phyloP scores from a whole-genome alignment of 2,113 vertebrate genomes.

The Gasterosteus nipponicus region DNA sequence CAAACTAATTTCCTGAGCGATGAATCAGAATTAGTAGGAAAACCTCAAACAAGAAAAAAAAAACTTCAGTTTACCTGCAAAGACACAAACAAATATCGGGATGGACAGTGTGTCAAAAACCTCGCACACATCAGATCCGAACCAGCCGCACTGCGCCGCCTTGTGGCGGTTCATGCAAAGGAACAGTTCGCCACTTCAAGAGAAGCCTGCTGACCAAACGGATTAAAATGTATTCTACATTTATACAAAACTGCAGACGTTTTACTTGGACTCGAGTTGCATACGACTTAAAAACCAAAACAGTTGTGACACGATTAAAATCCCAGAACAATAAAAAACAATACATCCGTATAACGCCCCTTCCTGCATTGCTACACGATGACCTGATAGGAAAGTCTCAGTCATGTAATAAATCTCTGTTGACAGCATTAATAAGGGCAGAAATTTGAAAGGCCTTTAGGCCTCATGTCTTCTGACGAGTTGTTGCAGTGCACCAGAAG shows the following conservation, averaged over 20 bases:
- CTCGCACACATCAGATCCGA: neutral
- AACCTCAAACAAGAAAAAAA: neutral
- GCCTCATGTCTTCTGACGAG: neutral
- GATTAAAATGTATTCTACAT: neutral
- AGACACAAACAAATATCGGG: neutral
- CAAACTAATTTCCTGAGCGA: neutral
- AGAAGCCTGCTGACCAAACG: neutral
- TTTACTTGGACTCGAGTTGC: neutral
- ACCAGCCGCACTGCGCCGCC: conserved; percentile 29
- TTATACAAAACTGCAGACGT: neutral
- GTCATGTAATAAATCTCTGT: neutral
- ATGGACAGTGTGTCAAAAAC: neutral
- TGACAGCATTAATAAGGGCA: neutral
- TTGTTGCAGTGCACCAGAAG: too few species aligned
- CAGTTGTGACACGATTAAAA: neutral
- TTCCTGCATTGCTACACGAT: neutral
- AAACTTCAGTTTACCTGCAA: neutral
- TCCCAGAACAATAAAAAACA: neutral
- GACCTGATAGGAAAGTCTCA: neutral
- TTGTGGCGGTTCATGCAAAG: neutral
- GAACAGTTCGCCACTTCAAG: neutral
- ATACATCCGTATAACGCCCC: neutral
- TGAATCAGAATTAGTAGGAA: neutral
- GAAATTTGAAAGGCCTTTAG: neutral
- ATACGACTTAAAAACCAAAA: neutral